phyloP scores from a whole-genome alignment of 2,888 invertebrate genomes.

The Folsomia candida region DNA sequence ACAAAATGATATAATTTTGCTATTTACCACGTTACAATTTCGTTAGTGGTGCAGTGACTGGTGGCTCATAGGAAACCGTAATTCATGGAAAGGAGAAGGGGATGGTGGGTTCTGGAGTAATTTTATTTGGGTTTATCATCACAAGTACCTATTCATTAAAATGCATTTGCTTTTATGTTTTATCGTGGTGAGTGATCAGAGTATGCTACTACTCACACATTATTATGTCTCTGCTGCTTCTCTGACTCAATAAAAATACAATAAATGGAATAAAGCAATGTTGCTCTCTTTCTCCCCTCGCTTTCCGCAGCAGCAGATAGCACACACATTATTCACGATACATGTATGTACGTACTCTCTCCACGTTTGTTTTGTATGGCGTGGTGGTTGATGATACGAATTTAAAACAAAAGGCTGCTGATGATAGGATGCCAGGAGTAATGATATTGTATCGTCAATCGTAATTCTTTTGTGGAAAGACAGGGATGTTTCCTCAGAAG shows the following conservation, averaged over 20 bases:
- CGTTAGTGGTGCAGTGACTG: not conserved
- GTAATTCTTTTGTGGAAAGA: not conserved
- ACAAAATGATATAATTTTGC: not conserved
- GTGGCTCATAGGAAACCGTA: too few species aligned
- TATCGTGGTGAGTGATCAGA: not conserved
- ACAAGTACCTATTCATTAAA: not conserved
- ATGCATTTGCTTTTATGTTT: not conserved
- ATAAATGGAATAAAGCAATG: not conserved
- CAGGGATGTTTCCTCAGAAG: not conserved
- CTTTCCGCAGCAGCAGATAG: not conserved
- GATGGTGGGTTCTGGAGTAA: not conserved
- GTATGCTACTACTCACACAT: not conserved
- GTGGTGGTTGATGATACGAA: not conserved
- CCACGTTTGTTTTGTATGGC: too few species aligned
- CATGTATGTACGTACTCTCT: too few species aligned
- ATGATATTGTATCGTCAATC: not conserved
- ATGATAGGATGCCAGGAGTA: not conserved
- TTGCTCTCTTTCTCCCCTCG: not conserved
- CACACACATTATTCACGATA: not conserved
- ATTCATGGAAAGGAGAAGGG: not conserved
- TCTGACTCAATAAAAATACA: not conserved
- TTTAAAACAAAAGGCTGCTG: not conserved
- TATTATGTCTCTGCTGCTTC: not conserved
- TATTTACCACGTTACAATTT: not conserved
- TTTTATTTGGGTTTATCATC: not conserved